phyloP scores from a whole-genome alignment of 2,888 invertebrate species.

The Leptura quadrifasciata region DNA sequence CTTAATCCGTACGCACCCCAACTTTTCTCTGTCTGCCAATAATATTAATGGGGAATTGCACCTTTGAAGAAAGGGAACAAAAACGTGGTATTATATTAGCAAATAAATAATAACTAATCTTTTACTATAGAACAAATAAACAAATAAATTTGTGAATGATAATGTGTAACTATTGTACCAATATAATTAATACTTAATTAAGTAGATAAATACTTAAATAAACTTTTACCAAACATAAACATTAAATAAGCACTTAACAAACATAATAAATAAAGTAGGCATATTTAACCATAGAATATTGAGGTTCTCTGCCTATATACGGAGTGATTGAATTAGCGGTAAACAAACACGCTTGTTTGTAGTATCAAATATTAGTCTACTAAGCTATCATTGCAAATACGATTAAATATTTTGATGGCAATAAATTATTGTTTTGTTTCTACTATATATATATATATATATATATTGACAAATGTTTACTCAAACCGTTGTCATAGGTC shows the following conservation, averaged over 20 bases:
- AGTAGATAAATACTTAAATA: constrained; percentile 64
- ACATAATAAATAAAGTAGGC: constrained; percentile 43
- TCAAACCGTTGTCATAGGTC: constrained; percentile 57
- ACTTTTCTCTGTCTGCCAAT: no score
- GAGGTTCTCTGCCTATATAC: constrained; percentile 58
- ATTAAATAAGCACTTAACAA: constrained; percentile 42
- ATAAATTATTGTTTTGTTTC: constrained; percentile 64
- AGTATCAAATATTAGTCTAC: constrained; percentile 69
- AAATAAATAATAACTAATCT: constrained; percentile 38
- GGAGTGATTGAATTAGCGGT: constrained; percentile 67
- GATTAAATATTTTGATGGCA: constrained; percentile 65
- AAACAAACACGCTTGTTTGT: constrained; percentile 66
- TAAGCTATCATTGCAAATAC: constrained; percentile 68
- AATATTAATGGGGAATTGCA: background rate
- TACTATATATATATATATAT: constrained; percentile 47
- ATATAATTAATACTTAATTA: constrained; percentile 65
- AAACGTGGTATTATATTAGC: constrained; percentile 8
- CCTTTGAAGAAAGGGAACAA: constrained; percentile 18
- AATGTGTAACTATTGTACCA: constrained; percentile 62
- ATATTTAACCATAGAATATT: constrained; percentile 38
- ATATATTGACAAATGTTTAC: constrained; percentile 55
- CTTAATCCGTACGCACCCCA: no score
- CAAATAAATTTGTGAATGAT: constrained; percentile 56
- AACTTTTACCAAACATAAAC: constrained; percentile 53
- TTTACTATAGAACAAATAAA: constrained; percentile 44